phyloP scores from a whole-genome alignment of 2,113 vertebrate genomes.

The Poeciliopsis prolifica region DNA sequence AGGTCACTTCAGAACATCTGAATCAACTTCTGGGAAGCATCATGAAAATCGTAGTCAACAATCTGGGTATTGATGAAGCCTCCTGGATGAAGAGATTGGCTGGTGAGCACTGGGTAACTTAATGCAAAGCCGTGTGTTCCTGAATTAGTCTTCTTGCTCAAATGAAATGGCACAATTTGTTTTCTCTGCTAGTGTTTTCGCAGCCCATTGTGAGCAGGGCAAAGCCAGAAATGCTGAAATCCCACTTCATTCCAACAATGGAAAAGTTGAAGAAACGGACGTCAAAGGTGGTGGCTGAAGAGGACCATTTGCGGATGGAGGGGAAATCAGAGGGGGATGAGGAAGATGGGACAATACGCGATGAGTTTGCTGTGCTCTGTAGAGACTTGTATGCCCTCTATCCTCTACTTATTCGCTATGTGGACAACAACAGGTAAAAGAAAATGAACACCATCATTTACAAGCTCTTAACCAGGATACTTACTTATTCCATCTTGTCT shows the following conservation, averaged over 20 bases:
- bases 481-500: neutral
- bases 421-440: conserved; percentile 93
- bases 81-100: conserved; percentile 97
- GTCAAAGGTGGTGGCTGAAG: conserved; percentile 92
- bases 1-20: conserved; percentile 89
- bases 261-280: conserved; percentile 92
- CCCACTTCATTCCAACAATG: conserved; percentile 94
- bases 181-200: conserved; percentile 85
- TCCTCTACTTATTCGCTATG: conserved; percentile 93
- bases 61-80: conserved; percentile 94
- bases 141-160: neutral
- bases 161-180: conserved; percentile 1
- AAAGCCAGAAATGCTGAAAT: conserved; percentile 89
- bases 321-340: conserved; percentile 88
- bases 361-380: conserved; percentile 95
- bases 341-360: conserved; percentile 88
- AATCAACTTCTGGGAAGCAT: conserved; percentile 94
- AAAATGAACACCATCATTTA: neutral
- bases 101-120: conserved; percentile 72
- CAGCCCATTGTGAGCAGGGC: conserved; percentile 95
- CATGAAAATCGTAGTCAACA: conserved; percentile 94
- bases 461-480: neutral
- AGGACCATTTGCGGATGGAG: conserved; percentile 92
- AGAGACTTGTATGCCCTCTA: conserved; percentile 94
- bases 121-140: neutral